phyloP scores from a whole-genome alignment of 2,888 invertebrate genomes.

The Pyralis farinalis region DNA sequence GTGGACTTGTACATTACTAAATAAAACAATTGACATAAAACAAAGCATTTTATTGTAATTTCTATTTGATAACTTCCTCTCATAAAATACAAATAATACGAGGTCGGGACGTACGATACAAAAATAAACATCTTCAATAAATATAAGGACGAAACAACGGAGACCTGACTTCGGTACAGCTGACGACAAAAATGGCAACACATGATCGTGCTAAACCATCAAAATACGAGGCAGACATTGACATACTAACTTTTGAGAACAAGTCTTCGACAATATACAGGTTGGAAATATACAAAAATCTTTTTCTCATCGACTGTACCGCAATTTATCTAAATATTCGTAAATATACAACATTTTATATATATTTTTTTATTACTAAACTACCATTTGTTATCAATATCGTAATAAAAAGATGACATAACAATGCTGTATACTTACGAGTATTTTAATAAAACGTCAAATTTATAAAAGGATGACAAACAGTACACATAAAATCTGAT shows the following conservation, averaged over 20 bases:
- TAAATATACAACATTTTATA: conserved; percentile 11
- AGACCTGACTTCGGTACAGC: conserved; percentile 15
- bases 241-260: too few species aligned
- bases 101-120: conserved; percentile 53
- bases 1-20: too few species aligned
- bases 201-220: not conserved
- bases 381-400: not conserved
- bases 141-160: conserved; percentile 42
- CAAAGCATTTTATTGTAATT: conserved; percentile 69
- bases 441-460: conserved; percentile 52
- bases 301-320: conserved; percentile 21
- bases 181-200: conserved; percentile 16
- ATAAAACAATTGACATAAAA: conserved; percentile 38
- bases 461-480: conserved; percentile 44
- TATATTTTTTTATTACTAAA: not conserved
- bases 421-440: conserved; percentile 18
- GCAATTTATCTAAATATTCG: conserved; percentile 13
- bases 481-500: conserved; percentile 54
- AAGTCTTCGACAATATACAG: too few species aligned
- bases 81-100: conserved; percentile 56
- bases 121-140: conserved; percentile 78
- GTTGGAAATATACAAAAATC: not conserved
- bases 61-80: conserved; percentile 53
- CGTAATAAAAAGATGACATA: not conserved
- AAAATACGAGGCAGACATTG: too few species aligned